Conservation (phyloP, 2,797 vertebrate genomes). For the Dromococcyx pavoninus region DNA sequence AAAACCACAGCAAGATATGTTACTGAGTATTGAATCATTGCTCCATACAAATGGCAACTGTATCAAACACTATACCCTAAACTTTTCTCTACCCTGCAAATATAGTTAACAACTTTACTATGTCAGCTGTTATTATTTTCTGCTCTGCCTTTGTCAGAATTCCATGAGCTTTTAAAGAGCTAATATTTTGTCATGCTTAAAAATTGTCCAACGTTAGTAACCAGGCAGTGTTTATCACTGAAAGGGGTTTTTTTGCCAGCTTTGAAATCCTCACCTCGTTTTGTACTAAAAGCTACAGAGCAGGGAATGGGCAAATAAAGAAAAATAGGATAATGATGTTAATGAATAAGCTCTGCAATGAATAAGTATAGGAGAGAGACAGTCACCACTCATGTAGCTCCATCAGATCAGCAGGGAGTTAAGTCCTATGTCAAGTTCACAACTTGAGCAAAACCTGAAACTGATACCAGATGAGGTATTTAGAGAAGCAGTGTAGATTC, state of each 20-base stretch:
- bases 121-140: neutral
- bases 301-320: neutral
- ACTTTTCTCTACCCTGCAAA: neutral
- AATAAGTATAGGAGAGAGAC: neutral
- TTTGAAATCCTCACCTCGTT: slow-evolving; percentile 12
- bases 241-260: neutral
- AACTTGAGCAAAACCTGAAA: neutral
- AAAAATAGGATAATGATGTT: neutral
- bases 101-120: neutral
- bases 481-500: neutral
- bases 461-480: neutral
- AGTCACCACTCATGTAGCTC: neutral
- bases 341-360: neutral
- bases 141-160: slow-evolving; percentile 7
- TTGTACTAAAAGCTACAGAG: neutral
- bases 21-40: neutral
- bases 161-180: slow-evolving; percentile 47
- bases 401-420: neutral
- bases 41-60: neutral
- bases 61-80: neutral
- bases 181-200: slow-evolving; percentile 28
- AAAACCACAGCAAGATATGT: neutral
- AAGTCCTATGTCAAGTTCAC: neutral
- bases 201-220: neutral
- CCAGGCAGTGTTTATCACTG: neutral